Percentiles rank a stretch among this genome's conserved stretches.
Evolutionary conservation across 2,888 invertebrate genomes (phyloP).

Genomic region (Protodeltote pygarga): DNA sequence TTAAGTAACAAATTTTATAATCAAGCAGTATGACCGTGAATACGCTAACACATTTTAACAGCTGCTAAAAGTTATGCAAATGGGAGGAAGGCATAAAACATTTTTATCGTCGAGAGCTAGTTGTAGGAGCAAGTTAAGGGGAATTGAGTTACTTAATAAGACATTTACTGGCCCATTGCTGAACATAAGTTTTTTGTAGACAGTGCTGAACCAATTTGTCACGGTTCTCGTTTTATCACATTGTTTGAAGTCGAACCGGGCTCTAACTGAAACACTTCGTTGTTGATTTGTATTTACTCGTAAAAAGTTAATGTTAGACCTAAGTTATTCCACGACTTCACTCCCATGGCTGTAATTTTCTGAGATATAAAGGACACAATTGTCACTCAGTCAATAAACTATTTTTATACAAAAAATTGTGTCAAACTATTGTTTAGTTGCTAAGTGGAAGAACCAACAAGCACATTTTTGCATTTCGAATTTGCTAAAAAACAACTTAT

Average conservation of each 20-base stretch:
- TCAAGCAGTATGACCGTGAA: conserved; percentile 31
- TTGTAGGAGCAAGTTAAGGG: conserved; percentile 37
- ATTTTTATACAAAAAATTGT: too few species aligned
- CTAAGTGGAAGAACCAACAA: too few species aligned
- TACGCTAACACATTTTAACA: conserved; percentile 39
- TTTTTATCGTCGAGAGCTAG: conserved; percentile 37
- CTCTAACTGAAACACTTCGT: too few species aligned
- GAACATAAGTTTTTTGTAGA: conserved; percentile 21
- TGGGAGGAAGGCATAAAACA: conserved; percentile 41
- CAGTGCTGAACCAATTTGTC: conserved; percentile 16
- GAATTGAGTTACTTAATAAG: conserved; percentile 44
- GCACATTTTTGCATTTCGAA: too few species aligned
- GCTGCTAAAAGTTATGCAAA: conserved; percentile 45
- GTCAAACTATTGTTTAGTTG: too few species aligned
- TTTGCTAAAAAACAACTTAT: too few species aligned
- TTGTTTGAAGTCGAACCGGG: conserved; percentile 3
- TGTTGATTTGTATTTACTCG: too few species aligned
- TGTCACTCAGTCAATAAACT: too few species aligned
- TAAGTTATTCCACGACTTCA: too few species aligned
- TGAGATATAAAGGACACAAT: too few species aligned
- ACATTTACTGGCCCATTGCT: conserved; percentile 30
- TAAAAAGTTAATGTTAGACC: too few species aligned
- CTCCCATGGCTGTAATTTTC: too few species aligned
- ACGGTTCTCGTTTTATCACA: conserved; percentile 4
- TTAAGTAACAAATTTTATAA: conserved; percentile 21